Conservation (phyloP, 2,888 invertebrate genomes). For the Abrostola triplasia region DNA sequence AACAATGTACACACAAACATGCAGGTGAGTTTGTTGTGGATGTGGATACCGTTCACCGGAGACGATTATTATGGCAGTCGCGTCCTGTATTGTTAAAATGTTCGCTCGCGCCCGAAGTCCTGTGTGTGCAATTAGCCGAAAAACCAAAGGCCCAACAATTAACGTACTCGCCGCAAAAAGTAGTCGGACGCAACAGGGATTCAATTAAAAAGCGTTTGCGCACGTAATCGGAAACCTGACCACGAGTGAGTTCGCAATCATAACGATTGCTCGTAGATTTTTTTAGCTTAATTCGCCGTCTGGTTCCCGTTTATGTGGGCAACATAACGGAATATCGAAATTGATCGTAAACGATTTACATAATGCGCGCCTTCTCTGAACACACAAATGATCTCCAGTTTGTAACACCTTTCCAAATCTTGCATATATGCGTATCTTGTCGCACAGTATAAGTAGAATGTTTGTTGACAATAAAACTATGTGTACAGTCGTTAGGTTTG, state of each 20-base stretch:
- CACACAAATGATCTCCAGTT: slow-evolving; percentile 31
- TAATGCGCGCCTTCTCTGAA: slow-evolving; percentile 33
- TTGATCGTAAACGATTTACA: slow-evolving; percentile 45
- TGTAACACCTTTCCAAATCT: slow-evolving; percentile 38
- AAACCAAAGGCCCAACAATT: slow-evolving; percentile 66
- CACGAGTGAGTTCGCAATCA: slow-evolving; percentile 59
- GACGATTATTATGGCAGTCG: slow-evolving; percentile 44
- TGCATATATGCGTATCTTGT: slow-evolving; percentile 2
- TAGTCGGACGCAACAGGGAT: slow-evolving; percentile 62
- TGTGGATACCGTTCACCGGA: slow-evolving; percentile 20
- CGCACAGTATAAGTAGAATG: background rate
- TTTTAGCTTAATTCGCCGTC: slow-evolving; percentile 46
- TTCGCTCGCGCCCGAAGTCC: slow-evolving; percentile 49
- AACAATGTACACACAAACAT: slow-evolving; percentile 57
- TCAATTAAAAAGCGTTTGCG: slow-evolving; percentile 73
- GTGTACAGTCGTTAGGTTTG: background rate
- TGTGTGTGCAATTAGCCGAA: slow-evolving; percentile 61
- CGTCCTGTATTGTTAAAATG: slow-evolving; percentile 57
- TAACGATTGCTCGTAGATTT: slow-evolving; percentile 47
- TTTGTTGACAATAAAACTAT: background rate
- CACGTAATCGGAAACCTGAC: slow-evolving; percentile 69
- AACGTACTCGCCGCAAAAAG: slow-evolving; percentile 60
- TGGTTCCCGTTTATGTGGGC: slow-evolving; percentile 39
- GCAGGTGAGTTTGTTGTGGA: slow-evolving; percentile 29
- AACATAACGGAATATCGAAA: slow-evolving; percentile 54